These are phyloP conservation scores for Ceyx erithaca DNA, from an alignment of 2,797 vertebrate genomes.

Conservation along the genomic window DNA sequence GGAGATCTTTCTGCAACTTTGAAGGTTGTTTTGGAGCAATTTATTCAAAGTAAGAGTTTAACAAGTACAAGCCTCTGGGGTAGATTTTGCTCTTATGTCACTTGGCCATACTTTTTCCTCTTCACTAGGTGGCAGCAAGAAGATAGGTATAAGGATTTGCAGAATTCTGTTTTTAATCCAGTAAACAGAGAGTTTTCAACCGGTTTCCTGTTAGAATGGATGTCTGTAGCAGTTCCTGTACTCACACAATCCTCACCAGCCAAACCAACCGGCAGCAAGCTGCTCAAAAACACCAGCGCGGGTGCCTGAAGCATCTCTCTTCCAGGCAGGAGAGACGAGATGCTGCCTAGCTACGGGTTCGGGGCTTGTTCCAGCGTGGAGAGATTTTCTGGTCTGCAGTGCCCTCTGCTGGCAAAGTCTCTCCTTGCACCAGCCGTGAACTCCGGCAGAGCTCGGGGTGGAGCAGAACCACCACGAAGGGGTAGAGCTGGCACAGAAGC, in stretches of 20 bases:
- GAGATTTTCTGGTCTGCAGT: conserved; percentile 15
- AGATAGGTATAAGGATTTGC: background rate
- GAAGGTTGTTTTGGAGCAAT: background rate
- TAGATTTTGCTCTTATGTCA: background rate
- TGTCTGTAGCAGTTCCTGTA: background rate
- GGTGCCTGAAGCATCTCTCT: background rate
- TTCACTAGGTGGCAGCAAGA: conserved; percentile 69
- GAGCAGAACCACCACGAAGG: background rate
- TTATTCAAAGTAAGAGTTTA: background rate
- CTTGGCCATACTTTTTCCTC: background rate
- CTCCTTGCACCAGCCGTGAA: background rate
- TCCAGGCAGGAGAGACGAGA: too few species aligned
- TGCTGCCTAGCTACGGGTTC: accelerated
- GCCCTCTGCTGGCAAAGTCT: conserved; percentile 56
- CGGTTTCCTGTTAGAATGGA: background rate
- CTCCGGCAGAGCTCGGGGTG: background rate
- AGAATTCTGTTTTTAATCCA: background rate
- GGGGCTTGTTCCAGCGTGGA: accelerated
- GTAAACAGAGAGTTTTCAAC: background rate
- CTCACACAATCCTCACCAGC: background rate
- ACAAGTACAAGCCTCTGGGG: background rate
- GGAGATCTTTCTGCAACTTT: background rate
- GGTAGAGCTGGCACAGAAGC: accelerated
- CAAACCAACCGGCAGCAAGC: background rate
- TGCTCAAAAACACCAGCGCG: background rate